Evolutionary conservation across 2,797 vertebrate genomes (phyloP).

Genomic region (Triplophysa yarkandensis): DNA sequence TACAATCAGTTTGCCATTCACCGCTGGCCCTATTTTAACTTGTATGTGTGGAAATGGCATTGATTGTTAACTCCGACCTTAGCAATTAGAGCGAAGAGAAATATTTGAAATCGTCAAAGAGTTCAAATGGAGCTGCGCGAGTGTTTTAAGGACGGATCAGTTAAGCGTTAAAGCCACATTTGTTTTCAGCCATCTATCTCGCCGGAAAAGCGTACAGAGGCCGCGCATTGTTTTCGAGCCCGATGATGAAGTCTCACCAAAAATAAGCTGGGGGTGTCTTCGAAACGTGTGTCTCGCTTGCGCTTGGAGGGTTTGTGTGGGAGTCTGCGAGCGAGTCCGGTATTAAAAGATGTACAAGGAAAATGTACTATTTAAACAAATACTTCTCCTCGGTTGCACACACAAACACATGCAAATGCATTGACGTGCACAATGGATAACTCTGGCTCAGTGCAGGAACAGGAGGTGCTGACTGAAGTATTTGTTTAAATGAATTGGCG

Average conservation of each 20-base stretch:
- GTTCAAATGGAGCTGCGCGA: slow-evolving; percentile 82
- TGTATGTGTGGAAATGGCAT: slow-evolving; percentile 84
- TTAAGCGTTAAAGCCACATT: slow-evolving; percentile 39
- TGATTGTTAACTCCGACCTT: slow-evolving; percentile 82
- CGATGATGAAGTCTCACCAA: slow-evolving; percentile 6
- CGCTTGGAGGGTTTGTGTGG: not conserved
- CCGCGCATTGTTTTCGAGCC: slow-evolving; percentile 25
- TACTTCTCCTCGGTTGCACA: slow-evolving; percentile 50
- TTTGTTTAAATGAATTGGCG: slow-evolving; percentile 83
- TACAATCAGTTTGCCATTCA: slow-evolving; percentile 99
- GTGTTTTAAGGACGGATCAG: slow-evolving; percentile 70
- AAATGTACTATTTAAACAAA: slow-evolving; percentile 56
- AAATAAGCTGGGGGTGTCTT: slow-evolving; percentile 33
- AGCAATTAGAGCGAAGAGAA: slow-evolving; percentile 91
- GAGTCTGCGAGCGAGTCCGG: slow-evolving; percentile 36
- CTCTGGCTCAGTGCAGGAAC: slow-evolving; percentile 77
- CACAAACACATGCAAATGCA: slow-evolving; percentile 62
- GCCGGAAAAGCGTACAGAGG: slow-evolving; percentile 4
- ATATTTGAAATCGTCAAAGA: slow-evolving; percentile 93
- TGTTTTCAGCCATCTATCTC: slow-evolving; percentile 1
- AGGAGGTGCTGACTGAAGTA: slow-evolving; percentile 83
- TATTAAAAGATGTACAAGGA: slow-evolving; percentile 48
- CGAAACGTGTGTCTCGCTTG: slow-evolving; percentile 4
- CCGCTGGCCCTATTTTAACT: slow-evolving; percentile 95
- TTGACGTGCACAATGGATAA: slow-evolving; percentile 70